Conservation (phyloP, 2,797 vertebrate genomes). For the Dryobates pubescens region DNA sequence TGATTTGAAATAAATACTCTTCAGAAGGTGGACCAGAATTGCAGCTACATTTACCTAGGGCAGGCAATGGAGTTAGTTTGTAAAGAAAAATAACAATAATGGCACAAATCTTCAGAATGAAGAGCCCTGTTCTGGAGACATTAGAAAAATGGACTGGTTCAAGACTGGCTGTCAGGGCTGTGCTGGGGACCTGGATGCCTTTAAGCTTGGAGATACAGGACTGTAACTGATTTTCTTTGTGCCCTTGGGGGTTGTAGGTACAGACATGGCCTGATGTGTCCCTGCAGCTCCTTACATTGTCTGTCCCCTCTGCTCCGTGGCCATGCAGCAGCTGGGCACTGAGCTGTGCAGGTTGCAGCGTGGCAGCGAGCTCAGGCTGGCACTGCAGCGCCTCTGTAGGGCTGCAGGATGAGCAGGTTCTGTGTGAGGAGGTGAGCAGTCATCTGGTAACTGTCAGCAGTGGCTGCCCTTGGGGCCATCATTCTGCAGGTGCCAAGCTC, state of each 20-base stretch:
- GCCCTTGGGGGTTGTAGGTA: neutral
- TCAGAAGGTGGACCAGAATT: constrained; percentile 29
- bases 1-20: constrained; percentile 33
- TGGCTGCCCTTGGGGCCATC: fast-evolving
- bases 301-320: fast-evolving
- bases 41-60: constrained; percentile 27
- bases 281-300: neutral
- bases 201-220: neutral
- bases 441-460: neutral
- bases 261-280: fast-evolving
- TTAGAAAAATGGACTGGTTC: neutral
- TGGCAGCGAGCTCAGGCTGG: neutral
- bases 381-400: neutral
- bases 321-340: neutral
- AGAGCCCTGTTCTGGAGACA: neutral
- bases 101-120: neutral
- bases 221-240: neutral
- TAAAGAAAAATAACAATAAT: neutral
- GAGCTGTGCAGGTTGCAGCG: neutral
- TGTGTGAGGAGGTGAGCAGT: neutral
- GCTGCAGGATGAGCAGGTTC: fast-evolving
- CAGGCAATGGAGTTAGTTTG: neutral
- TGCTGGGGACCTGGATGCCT: neutral
- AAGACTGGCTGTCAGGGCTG: neutral
- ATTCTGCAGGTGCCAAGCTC: neutral